Conservation (phyloP, 2,797 vertebrate genomes). For the Periparus ater region DNA sequence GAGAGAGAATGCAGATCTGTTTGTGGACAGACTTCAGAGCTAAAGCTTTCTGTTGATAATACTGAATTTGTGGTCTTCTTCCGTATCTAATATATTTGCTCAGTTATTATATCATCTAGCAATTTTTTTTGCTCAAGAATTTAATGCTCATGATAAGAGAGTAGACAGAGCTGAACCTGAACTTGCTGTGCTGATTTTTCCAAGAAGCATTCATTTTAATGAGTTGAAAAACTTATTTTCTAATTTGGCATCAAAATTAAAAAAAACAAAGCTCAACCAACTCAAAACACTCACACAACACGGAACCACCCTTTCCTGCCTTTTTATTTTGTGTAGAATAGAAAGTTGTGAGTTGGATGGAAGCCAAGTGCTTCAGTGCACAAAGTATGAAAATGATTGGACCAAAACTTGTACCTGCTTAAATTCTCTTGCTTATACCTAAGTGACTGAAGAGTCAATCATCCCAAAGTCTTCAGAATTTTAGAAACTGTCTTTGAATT, state of each 20-base stretch:
- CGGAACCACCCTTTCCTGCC: constrained; percentile 37
- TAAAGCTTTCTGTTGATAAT: not conserved
- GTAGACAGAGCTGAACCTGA: not conserved
- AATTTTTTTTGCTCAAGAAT: not conserved
- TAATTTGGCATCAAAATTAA: not conserved
- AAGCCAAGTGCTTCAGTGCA: not conserved
- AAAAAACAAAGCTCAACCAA: not conserved
- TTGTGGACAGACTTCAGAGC: not conserved
- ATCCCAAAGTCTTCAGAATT: not conserved
- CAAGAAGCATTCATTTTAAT: not conserved
- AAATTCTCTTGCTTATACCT: not conserved
- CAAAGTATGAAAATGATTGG: not conserved
- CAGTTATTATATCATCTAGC: not conserved
- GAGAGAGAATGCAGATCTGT: not conserved
- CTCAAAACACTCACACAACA: not conserved
- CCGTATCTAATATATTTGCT: not conserved
- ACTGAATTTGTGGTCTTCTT: not conserved
- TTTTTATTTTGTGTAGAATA: constrained; percentile 7
- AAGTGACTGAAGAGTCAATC: not conserved
- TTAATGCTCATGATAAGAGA: not conserved
- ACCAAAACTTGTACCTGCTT: not conserved
- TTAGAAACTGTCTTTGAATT: not conserved
- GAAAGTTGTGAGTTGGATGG: not conserved
- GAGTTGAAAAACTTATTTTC: not conserved
- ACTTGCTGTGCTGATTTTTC: not conserved